Conservation (phyloP, 1,140 invertebrate genomes). For the Drosophila seguyi region DNA sequence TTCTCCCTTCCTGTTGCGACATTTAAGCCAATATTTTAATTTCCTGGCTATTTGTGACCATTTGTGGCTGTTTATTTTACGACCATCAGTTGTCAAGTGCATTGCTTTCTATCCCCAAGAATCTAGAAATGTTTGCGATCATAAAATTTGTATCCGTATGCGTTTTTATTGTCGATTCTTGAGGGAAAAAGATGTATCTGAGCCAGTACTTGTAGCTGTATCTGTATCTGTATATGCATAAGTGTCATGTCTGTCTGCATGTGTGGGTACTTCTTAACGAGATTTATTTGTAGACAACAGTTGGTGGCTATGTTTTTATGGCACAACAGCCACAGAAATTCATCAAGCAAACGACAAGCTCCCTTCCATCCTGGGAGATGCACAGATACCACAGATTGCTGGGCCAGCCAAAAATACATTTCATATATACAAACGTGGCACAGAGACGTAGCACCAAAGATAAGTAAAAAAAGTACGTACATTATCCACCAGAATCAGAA, state of each 20-base stretch:
- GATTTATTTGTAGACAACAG: constrained; percentile 83
- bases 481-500: constrained; percentile 44
- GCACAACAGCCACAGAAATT: constrained; percentile 66
- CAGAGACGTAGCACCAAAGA: constrained; percentile 50
- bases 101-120: constrained; percentile 16
- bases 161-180: constrained; percentile 52
- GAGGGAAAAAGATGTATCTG: constrained; percentile 8
- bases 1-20: not conserved
- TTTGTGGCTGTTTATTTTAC: constrained; percentile 44
- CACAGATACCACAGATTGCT: constrained; percentile 29
- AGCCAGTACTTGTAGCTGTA: constrained; percentile 9
- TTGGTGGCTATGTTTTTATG: constrained; percentile 81
- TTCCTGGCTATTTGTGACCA: constrained; percentile 30
- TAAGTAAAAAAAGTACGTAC: constrained; percentile 54
- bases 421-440: constrained; percentile 57
- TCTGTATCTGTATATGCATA: constrained; percentile 54
- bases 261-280: constrained; percentile 66
- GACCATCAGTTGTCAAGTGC: constrained; percentile 41
- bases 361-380: constrained; percentile 58
- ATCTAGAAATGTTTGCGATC: constrained; percentile 12
- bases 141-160: constrained; percentile 37
- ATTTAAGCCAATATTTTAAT: constrained; percentile 33
- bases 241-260: constrained; percentile 24
- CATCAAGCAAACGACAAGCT: constrained; percentile 75
- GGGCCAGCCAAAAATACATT: constrained; percentile 82